phyloP scores from a whole-genome alignment of 37 sponge, comb jelly and placozoan genomes.

The Cladorhizidae sp. region DNA sequence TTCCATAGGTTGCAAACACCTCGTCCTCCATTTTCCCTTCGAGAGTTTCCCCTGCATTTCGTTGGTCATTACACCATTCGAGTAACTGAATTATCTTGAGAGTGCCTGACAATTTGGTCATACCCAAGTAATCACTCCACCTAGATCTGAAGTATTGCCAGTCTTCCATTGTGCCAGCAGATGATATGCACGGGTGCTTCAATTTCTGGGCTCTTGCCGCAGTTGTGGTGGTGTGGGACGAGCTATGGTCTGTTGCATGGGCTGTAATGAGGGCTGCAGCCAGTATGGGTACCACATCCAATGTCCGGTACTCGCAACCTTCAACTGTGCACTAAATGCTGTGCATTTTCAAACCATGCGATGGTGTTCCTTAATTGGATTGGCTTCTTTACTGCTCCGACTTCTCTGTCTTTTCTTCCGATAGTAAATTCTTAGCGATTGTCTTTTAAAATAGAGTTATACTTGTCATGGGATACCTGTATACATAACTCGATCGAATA shows the following conservation, averaged over 20 bases:
- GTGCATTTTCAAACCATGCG: too few species aligned
- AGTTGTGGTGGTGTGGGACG: not conserved
- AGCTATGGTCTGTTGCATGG: conserved; percentile 17
- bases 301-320: conserved; percentile 26
- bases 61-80: conserved; percentile 43
- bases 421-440: too few species aligned
- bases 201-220: conserved; percentile 21
- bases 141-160: conserved; percentile 49
- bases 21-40: not conserved
- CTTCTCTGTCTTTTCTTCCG: too few species aligned
- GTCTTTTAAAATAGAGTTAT: too few species aligned
- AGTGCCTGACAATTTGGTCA: conserved; percentile 18
- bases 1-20: conserved; percentile 31
- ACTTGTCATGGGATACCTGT: too few species aligned
- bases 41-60: conserved; percentile 30
- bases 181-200: conserved; percentile 40
- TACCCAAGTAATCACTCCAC: conserved; percentile 36
- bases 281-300: conserved; percentile 29
- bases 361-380: too few species aligned
- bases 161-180: conserved; percentile 38
- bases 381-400: too few species aligned
- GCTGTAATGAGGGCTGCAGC: conserved; percentile 51
- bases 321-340: not conserved
- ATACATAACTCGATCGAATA: too few species aligned
- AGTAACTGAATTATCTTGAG: conserved; percentile 33